Percentiles rank a stretch among this genome's conserved stretches.
phyloP scores from a whole-genome alignment of 2,888 invertebrate genomes.

The Pteria penguin region DNA sequence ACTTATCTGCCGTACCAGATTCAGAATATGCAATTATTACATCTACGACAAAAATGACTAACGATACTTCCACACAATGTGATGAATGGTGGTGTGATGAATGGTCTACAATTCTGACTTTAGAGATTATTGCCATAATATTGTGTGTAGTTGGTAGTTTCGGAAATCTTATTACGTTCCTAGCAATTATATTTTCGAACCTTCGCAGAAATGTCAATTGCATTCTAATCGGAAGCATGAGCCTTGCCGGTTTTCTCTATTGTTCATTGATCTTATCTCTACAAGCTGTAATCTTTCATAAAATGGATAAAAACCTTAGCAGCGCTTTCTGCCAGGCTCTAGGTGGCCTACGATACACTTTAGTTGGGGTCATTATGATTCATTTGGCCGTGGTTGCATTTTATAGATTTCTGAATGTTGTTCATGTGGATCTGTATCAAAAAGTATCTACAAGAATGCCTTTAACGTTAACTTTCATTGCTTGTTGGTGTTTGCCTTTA shows the following conservation, averaged over 20 bases:
- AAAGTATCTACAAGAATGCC: conserved; percentile 56
- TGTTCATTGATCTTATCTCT: conserved; percentile 65
- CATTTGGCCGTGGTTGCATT: conserved; percentile 68
- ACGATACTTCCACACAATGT: conserved; percentile 20
- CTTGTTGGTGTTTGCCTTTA: conserved; percentile 68
- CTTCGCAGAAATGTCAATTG: conserved; percentile 70
- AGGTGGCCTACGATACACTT: conserved; percentile 61
- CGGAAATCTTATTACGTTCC: conserved; percentile 69
- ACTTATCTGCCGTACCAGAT: too few species aligned
- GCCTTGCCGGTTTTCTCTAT: conserved; percentile 67
- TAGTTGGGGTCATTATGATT: conserved; percentile 68
- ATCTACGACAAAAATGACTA: not conserved
- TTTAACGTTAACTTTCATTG: conserved; percentile 51
- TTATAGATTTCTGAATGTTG: conserved; percentile 67
- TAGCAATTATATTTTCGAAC: conserved; percentile 69
- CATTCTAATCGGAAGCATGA: conserved; percentile 70
- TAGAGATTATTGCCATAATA: conserved; percentile 61
- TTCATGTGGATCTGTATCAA: conserved; percentile 61
- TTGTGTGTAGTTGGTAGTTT: conserved; percentile 64
- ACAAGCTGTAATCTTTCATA: conserved; percentile 67
- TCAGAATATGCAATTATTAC: too few species aligned
- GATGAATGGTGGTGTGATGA: conserved; percentile 58
- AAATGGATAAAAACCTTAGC: conserved; percentile 51
- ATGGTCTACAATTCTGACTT: conserved; percentile 49
- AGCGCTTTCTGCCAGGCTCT: conserved; percentile 62